Base-by-base conservation (phyloP, 2,113 vertebrate species). In the Chinchilla lanigera region DNA sequence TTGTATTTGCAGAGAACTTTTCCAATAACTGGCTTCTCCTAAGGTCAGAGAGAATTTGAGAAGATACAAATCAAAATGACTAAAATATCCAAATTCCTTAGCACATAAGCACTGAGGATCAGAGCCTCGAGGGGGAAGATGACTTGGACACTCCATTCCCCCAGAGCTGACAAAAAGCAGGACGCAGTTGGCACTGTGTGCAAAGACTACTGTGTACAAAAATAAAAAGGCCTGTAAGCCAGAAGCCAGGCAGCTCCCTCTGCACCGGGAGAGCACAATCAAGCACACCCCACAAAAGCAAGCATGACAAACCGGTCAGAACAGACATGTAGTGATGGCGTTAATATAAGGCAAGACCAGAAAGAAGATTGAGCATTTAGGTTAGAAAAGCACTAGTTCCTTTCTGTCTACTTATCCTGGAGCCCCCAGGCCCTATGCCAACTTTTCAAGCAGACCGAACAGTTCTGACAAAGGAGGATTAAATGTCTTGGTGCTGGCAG, bases 381-480 rank as follows among this genome's bases (percentile, higher is more conserved):
- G 20, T 50, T 13, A 71, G 71, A 91, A 65, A 69, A 73, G 44
- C 71, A 69, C 52, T 28, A 7, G 3, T 82, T 41, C 69, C 56
- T 22, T 38, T 84, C 67, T 80, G 58, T 20, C 54, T 80, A 65
- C 19, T 63, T 75, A 80, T 69, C 88, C 41, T 93, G 73, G 91
- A 50, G 91, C 73, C 80, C 28, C 14, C 65, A n/a, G 71, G 75
- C 67, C 67, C 56, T 30, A 0, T 1, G 77, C 67, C 89, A 97
- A 85, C 61, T 92, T 93, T 89, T 92, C 24, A 91, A 84, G 80
- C 61, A 89, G 41, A 89, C 17, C 80, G 89, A 92, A 75, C 14
- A 71, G 60, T 83, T 95, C 54, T 95, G 93, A 94, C 94, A 94
- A 92, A 94, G n/a, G 33, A 81, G 61, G 88, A 95, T 94, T 93